Evolutionary conservation across 2,797 vertebrate species (phyloP).

Genomic region (Hippopotamyrus pictus): DNA sequence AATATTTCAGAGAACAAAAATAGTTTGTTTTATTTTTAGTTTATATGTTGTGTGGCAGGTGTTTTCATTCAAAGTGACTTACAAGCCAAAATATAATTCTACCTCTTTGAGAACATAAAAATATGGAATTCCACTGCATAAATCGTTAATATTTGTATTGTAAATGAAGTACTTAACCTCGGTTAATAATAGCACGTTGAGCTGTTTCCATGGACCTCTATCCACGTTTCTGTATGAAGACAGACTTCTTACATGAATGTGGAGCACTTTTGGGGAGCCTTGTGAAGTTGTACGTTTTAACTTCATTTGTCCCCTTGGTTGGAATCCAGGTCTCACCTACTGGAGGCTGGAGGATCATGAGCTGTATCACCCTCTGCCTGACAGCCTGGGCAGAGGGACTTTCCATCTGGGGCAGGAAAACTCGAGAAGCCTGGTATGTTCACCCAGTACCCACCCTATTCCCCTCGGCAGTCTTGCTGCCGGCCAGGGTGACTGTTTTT

Average conservation of each 20-base stretch:
- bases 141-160: neutral
- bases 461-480: neutral
- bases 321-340: conserved; percentile 71
- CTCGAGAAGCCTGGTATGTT: conserved; percentile 62
- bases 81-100: neutral
- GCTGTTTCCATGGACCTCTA: neutral
- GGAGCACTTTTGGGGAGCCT: neutral
- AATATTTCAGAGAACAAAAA: neutral
- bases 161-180: neutral
- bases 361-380: conserved; percentile 72
- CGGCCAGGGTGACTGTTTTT: neutral
- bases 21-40: neutral
- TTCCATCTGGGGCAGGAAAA: conserved; percentile 54
- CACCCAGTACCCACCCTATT: neutral
- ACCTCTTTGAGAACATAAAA: neutral
- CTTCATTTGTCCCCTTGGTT: neutral
- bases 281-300: neutral
- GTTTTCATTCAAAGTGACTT: neutral
- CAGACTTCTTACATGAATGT: neutral
- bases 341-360: conserved; percentile 85
- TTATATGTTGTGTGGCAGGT: neutral
- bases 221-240: neutral
- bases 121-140: neutral
- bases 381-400: conserved; percentile 64
- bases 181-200: neutral